Conservation (phyloP, 2,113 vertebrate species). For the Myotis brandtii region DNA sequence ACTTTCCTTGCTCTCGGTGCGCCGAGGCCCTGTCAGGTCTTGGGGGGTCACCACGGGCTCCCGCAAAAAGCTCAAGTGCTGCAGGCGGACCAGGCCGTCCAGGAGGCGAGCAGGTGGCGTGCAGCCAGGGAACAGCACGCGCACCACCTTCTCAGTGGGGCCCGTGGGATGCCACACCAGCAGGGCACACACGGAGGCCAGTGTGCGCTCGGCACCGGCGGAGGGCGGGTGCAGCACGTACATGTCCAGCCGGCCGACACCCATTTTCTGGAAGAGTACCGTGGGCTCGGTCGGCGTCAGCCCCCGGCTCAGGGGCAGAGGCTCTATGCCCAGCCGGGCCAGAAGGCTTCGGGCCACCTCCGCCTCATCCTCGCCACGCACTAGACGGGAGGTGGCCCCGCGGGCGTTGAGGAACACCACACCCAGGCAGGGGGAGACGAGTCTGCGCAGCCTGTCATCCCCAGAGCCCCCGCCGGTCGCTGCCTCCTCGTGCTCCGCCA, state of each 20-base stretch:
- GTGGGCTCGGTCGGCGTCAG: conserved; percentile 87
- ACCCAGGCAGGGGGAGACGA: conserved; percentile 94
- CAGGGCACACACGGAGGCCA: conserved; percentile 91
- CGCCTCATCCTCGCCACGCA: conserved; percentile 89
- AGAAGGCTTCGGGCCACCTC: conserved; percentile 88
- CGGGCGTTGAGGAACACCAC: conserved; percentile 93
- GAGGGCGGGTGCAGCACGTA: conserved; percentile 92
- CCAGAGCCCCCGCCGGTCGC: conserved; percentile 84
- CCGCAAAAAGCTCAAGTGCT: conserved; percentile 93
- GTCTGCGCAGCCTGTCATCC: conserved; percentile 90
- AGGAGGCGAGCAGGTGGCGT: conserved; percentile 92
- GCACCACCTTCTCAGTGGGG: conserved; percentile 92
- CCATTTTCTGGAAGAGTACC: conserved; percentile 97
- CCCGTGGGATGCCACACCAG: conserved; percentile 95
- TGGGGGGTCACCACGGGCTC: conserved; percentile 89
- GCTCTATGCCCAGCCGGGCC: conserved; percentile 87
- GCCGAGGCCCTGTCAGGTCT: conserved; percentile 90
- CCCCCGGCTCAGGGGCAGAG: conserved; percentile 86
- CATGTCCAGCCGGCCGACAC: conserved; percentile 95
- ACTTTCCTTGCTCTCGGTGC: conserved; percentile 92
- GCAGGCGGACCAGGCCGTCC: conserved; percentile 93
- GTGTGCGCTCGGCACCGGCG: conserved; percentile 84
- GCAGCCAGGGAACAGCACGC: conserved; percentile 94
- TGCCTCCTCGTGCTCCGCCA: conserved; percentile 90
- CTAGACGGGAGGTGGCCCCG: conserved; percentile 74